Evolutionary conservation across 2,888 invertebrate genomes (phyloP), one percentile per base, ranked within the genome.

Genomic region (Hydroisotoma schaefferi): DNA sequence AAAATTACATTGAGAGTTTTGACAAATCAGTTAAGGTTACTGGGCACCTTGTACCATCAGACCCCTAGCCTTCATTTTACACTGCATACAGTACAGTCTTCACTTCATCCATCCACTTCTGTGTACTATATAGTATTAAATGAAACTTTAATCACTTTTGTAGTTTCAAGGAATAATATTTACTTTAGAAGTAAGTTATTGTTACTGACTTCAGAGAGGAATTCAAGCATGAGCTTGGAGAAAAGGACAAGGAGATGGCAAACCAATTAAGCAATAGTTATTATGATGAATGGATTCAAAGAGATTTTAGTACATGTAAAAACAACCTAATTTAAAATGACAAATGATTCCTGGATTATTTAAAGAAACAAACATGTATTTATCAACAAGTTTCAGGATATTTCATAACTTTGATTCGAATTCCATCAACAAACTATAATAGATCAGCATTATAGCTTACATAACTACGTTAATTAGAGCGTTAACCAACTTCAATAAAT

Each of bases 21-120:
- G 67, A 67, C 67, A 67, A 67, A 67, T 67, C 56, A 56, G 23
- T 40, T 8, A 33, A 33, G 33, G 33, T 33, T 33, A 33, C 40
- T 18, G n/a, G n/a, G n/a, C n/a, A n/a, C n/a, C 5, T 40, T 10
- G 5, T 40, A 40, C 40, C 15, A 5, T 40, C 20, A 5, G n/a
- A 4, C 40, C n/a, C 40, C 40, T 20, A 20, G 5, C n/a, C 40
- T 15, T 5, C 40, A 18, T 40, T n/a, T n/a, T n/a, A n/a, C n/a
- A n/a, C n/a, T n/a, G n/a, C n/a, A n/a, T n/a, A n/a, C n/a, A n/a
- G n/a, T n/a, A n/a, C n/a, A n/a, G n/a, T n/a, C n/a, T n/a, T n/a
- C n/a, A n/a, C n/a, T n/a, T n/a, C n/a, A n/a, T n/a, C n/a, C n/a
- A n/a, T n/a, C n/a, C n/a, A n/a, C n/a, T n/a, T n/a, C n/a, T n/a